These are phyloP conservation scores for Scopus umbretta DNA, from an alignment of 2,113 vertebrate species.

Conservation along the genomic window DNA sequence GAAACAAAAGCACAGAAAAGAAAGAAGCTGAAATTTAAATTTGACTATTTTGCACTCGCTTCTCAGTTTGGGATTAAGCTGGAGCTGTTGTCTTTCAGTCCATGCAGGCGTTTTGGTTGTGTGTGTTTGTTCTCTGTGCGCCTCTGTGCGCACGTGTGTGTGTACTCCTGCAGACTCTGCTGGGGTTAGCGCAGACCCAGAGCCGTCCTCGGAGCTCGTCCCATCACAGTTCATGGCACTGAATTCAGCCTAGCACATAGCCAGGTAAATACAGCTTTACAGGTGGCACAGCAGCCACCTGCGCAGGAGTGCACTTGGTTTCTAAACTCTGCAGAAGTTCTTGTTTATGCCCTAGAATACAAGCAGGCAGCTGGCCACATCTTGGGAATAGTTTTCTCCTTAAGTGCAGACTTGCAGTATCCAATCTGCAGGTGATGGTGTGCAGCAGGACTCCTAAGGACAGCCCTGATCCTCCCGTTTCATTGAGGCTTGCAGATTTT, in stretches of 20 bases:
- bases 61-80: neutral
- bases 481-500: neutral
- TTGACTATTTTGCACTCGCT: neutral
- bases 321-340: neutral
- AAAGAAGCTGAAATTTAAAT: neutral
- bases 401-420: neutral
- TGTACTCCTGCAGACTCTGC: neutral
- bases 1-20: constrained; percentile 2
- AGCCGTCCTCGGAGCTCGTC: neutral
- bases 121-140: neutral
- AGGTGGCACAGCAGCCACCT: neutral
- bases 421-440: neutral
- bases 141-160: accelerated
- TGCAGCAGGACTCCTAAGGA: neutral
- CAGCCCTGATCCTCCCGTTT: neutral
- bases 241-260: neutral
- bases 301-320: accelerated
- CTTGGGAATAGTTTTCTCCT: neutral
- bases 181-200: too few species aligned
- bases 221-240: neutral
- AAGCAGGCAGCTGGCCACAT: accelerated
- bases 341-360: neutral
- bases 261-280: neutral
- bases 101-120: accelerated
- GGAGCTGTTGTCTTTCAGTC: neutral